Evolutionary conservation across 2,888 invertebrate species (phyloP).

Genomic region (Odiellus spinosus): DNA sequence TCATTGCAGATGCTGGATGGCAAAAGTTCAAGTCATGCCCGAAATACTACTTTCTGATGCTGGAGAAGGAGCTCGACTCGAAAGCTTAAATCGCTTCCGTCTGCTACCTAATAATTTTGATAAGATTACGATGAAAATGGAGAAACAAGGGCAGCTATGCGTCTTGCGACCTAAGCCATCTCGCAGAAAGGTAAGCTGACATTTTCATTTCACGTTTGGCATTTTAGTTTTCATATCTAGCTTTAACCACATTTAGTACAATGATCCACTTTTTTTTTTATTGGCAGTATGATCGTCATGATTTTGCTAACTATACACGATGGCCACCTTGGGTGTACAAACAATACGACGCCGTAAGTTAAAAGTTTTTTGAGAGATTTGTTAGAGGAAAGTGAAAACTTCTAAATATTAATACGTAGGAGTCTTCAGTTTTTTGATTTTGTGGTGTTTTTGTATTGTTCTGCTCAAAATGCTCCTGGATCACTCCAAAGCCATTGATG

Average conservation of each 20-base stretch:
- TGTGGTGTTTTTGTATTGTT: too few relatives aligned
- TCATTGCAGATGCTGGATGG: slow-evolving; percentile 21
- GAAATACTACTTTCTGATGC: slow-evolving; percentile 46
- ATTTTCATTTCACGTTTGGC: not conserved
- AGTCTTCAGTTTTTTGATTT: too few relatives aligned
- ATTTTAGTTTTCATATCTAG: not conserved
- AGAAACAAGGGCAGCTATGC: slow-evolving; percentile 3
- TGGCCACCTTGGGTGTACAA: slow-evolving; percentile 52
- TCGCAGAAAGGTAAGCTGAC: slow-evolving; percentile 7
- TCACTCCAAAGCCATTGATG: too few relatives aligned
- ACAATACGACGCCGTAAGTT: slow-evolving; percentile 41
- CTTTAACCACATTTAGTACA: too few relatives aligned
- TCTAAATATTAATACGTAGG: too few relatives aligned
- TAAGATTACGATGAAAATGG: slow-evolving; percentile 2
- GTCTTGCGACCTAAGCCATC: slow-evolving; percentile 4
- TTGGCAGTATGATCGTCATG: slow-evolving; percentile 26
- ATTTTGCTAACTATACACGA: slow-evolving; percentile 37
- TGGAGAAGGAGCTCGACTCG: slow-evolving; percentile 31
- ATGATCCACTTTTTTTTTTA: too few relatives aligned
- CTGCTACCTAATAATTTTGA: slow-evolving; percentile 8
- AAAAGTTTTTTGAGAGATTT: too few relatives aligned
- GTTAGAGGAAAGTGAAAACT: too few relatives aligned
- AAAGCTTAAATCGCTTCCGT: slow-evolving; percentile 11
- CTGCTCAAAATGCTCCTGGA: too few relatives aligned
- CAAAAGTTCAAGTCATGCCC: slow-evolving; percentile 48